Evolutionary conservation across 2,888 invertebrate genomes (phyloP).

Genomic region (Tetragnatha montana): DNA sequence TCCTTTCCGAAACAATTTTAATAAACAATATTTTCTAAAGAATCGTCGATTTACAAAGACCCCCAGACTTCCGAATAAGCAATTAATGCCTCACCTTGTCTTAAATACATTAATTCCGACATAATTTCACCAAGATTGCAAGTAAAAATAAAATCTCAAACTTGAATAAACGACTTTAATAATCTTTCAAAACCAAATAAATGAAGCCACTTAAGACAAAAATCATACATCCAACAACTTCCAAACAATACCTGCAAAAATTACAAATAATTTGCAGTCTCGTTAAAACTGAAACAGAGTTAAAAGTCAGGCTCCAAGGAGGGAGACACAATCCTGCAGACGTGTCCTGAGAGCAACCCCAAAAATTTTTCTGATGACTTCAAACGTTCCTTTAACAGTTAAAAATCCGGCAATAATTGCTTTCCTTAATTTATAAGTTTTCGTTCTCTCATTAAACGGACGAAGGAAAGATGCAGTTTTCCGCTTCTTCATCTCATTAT

Average conservation of each 20-base stretch:
- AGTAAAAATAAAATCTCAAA: neutral
- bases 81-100: neutral
- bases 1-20: no score
- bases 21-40: no score
- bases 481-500: conserved; percentile 54
- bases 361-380: conserved; percentile 39
- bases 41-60: no score
- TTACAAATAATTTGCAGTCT: neutral
- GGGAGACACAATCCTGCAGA: neutral
- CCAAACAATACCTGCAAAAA: neutral
- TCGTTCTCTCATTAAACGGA: conserved; percentile 33
- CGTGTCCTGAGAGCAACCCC: neutral
- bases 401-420: conserved; percentile 45
- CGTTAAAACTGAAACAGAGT: neutral
- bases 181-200: neutral
- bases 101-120: neutral
- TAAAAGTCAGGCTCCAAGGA: neutral
- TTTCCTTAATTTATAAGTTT: conserved; percentile 47
- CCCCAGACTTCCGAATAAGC: no score
- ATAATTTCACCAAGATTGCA: neutral
- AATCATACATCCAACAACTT: neutral
- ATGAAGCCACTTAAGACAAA: neutral
- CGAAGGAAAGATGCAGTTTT: conserved; percentile 18
- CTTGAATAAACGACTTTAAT: neutral
- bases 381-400: conserved; percentile 42